Base-by-base conservation (phyloP, 2,797 vertebrate species). In the Xenops minutus region DNA sequence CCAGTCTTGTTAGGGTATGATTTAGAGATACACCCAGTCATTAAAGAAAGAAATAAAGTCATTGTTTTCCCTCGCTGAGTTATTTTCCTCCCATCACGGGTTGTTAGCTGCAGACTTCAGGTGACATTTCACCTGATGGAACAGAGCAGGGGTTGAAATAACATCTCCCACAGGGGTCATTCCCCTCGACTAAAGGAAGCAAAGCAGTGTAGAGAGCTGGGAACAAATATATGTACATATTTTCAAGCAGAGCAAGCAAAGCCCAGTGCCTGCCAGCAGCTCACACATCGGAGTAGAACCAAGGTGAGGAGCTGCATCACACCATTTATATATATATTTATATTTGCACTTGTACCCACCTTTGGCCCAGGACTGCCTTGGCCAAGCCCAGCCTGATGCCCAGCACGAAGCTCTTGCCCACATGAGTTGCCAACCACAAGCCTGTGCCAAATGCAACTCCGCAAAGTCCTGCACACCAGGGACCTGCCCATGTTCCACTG, bases 351-450 rank as follows among this genome's bases (percentile, higher is more conserved):
- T 62, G 39, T 63, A 34, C 22, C 44, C 56, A 41, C 21, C 39
- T 86, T 10, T 37, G 44, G 56, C 36, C 78, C 12, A 22, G 67
- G 23, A 12, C 12, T 52, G 62, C n/a, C 55, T 44, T 36, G 74
- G 41, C 74, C 71, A 69, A 79, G 18, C 3, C 22, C 52, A n/a
- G 52, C 4, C 27, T 39, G 80, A 51, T 7, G 7, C 24, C 11
- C 56, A 82, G 34, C 36, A 6, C 5, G 2, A 14, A 59, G n/a
- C n/a, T 13, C 59, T 24, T 46, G 15, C 43, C 4, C 0, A 4
- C 7, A 37, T 3, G 49, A 14, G 32, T 4, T 23, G 23, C 73
- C 4, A 2, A 4, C n/a, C 48, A 22, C 0, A 0, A 77, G 22
- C 27, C 59, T 2, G 20, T 12, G 41, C 61, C 69, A 79, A n/a